Conservation (phyloP, 2,113 vertebrate species). For the Lepisosteus oculatus region DNA sequence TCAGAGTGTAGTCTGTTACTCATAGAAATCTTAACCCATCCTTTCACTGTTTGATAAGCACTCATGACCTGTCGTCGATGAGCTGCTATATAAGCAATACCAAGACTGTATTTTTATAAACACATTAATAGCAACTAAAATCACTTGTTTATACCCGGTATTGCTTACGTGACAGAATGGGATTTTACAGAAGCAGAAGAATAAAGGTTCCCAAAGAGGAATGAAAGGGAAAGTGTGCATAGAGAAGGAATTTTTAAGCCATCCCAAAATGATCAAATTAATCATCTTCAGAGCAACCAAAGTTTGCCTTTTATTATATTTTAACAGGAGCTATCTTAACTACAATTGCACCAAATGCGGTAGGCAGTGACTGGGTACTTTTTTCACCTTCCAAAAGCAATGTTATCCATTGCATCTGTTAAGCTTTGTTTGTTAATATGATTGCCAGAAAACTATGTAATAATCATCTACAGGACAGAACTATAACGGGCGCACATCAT, state of each 20-base stretch:
- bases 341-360: too few species aligned
- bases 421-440: constrained; percentile 30
- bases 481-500: too few species aligned
- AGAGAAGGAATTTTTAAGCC: not conserved
- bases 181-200: constrained; percentile 21
- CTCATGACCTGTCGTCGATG: not conserved
- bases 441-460: too few species aligned
- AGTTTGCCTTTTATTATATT: not conserved
- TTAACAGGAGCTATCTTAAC: not conserved
- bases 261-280: not conserved
- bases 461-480: too few species aligned
- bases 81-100: not conserved
- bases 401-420: too few species aligned
- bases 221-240: constrained; percentile 19
- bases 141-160: constrained; percentile 12
- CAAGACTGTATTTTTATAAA: not conserved
- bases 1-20: constrained; percentile 87
- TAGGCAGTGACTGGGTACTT: too few species aligned
- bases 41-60: not conserved
- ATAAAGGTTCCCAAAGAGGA: constrained; percentile 25
- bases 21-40: constrained; percentile 52
- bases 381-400: too few species aligned
- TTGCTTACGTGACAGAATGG: constrained; percentile 32
- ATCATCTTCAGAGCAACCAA: not conserved
- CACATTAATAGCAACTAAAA: constrained; percentile 14